A percentile compares a stretch with the other conserved stretches of the same genome.
phyloP scores from a whole-genome alignment of 2,113 vertebrate genomes.

The Thalassoma bifasciatum region DNA sequence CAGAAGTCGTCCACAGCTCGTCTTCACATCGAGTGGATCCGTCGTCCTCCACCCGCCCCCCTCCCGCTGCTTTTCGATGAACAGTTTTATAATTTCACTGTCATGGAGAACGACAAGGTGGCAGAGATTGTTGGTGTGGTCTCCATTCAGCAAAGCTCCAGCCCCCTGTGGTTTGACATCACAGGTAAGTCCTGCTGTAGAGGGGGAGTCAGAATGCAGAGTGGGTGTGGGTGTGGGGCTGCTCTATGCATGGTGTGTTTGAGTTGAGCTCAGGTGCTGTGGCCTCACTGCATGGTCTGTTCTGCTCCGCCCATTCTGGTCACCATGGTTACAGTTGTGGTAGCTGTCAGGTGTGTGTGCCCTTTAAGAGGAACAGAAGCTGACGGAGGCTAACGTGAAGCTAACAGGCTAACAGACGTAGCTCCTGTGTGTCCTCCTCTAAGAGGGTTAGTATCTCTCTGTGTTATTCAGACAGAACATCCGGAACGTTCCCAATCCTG shows the following conservation, averaged over 20 bases:
- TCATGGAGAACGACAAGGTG: constrained; percentile 95
- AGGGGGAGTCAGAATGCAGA: not conserved
- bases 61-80: constrained; percentile 89
- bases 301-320: constrained; percentile 56
- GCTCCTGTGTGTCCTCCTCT: constrained; percentile 2
- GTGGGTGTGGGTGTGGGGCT: not conserved
- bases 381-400: not conserved
- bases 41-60: constrained; percentile 82
- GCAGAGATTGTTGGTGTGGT: constrained; percentile 96
- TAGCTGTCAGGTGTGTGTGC: constrained; percentile 34
- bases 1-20: constrained; percentile 94
- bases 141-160: constrained; percentile 88
- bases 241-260: constrained; percentile 37
- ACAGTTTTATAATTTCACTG: constrained; percentile 94
- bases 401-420: not conserved
- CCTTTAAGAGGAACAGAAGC: not conserved
- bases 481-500: constrained; percentile 1
- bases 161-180: constrained; percentile 95
- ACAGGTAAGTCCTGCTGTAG: constrained; percentile 82
- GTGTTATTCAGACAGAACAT: not conserved
- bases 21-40: constrained; percentile 97
- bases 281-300: constrained; percentile 65
- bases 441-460: constrained; percentile 1
- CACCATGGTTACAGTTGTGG: constrained; percentile 54
- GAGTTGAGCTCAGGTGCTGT: constrained; percentile 49